Evolutionary conservation across 2,113 vertebrate genomes (phyloP), one percentile per base, ranked within the genome.

Genomic region (Fulica atra): DNA sequence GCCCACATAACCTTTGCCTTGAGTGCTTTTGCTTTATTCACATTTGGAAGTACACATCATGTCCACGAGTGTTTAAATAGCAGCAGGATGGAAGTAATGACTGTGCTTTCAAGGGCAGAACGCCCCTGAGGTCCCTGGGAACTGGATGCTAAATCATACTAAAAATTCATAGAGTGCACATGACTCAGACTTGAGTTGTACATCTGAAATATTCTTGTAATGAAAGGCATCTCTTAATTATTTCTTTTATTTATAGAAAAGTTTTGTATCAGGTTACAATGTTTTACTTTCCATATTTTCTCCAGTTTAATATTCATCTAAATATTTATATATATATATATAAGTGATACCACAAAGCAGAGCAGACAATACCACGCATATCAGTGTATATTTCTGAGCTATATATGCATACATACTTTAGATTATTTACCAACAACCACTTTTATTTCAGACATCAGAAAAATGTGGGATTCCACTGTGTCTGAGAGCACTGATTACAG

Each of bases 391-490:
- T 85, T 72, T 83, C 26, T 66, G 29, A 84, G 63, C 44, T 71
- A 74, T 38, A 25, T 56, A 35, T 61, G 33, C 60, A 23, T 36
- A 19, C 78, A 31, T 36, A 11, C 7, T 71, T 42, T 31, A 0
- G 66, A 48, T 93, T 70, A 83, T 92, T 91, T 92, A 69, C 77
- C 86, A 94, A 64, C 38, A 81, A 68, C 42, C 46, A n/a, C n/a
- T 51, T 92, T 96, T 65, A 88, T 93, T 94, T 86, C 73, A 95
- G 72, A 92, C 73, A 76, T 60, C 40, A 82, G 65, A 95, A 92
- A 92, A 95, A 89, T 68, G 76, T 95, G 82, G 65, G 29, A 85
- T 89, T 91, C 79, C 15, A 10, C 29, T 85, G 78, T 89, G 74
- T 93, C 80, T 79, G 63, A 93, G 81, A 73, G 82, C 83, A 76